These are phyloP conservation scores for Eutolmus rufibarbis DNA, from an alignment of 2,888 invertebrate genomes.

Conservation along the genomic window DNA sequence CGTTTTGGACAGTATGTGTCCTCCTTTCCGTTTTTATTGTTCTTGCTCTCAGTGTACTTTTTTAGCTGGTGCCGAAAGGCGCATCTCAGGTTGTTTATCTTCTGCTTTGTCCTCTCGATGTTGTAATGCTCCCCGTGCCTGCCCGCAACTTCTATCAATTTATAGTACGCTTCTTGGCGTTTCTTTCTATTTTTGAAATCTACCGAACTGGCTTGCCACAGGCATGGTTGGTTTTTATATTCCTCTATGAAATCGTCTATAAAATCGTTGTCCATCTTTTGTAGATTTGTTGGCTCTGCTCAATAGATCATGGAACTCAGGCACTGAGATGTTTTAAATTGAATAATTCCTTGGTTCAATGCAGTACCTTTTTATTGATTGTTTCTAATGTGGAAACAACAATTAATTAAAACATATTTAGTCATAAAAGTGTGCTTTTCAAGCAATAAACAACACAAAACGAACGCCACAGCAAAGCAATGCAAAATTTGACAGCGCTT, in stretches of 20 bases:
- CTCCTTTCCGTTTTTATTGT: constrained; percentile 58
- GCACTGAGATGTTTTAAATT: not conserved
- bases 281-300: not conserved
- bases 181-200: constrained; percentile 59
- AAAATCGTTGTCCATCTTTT: constrained; percentile 53
- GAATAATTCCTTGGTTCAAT: not conserved
- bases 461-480: not conserved
- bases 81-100: constrained; percentile 61
- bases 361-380: not conserved
- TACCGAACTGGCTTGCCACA: constrained; percentile 61
- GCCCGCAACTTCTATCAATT: constrained; percentile 60
- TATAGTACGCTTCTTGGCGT: constrained; percentile 60
- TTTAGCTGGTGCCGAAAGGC: constrained; percentile 61
- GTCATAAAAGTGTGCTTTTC: not conserved
- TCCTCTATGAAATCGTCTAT: constrained; percentile 62
- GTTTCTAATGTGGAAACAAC: not conserved
- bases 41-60: constrained; percentile 60
- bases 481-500: not conserved
- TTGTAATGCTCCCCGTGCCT: constrained; percentile 62
- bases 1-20: constrained; percentile 61
- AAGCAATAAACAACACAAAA: not conserved
- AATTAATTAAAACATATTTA: not conserved
- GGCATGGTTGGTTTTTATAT: constrained; percentile 60
- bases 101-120: constrained; percentile 61
- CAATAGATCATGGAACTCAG: not conserved